Evolutionary conservation across 2,797 vertebrate genomes (phyloP).

Genomic region (Helarctos malayanus): DNA sequence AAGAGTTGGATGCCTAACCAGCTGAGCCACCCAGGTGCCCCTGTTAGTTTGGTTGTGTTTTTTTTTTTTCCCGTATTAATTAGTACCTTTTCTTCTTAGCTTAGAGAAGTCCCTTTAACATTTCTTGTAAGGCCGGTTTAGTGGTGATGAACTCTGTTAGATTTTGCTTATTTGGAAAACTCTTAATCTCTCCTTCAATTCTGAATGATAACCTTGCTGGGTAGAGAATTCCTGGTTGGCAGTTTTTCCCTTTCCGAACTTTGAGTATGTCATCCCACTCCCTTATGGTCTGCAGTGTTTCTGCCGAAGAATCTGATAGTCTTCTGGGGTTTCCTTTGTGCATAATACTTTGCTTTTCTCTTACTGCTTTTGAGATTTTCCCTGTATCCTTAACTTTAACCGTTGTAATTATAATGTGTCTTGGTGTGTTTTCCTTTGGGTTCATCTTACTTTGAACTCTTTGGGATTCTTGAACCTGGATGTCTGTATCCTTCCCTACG

Average conservation of each 20-base stretch:
- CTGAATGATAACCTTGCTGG: not conserved
- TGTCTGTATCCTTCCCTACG: not conserved
- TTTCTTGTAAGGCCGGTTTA: not conserved
- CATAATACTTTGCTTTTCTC: not conserved
- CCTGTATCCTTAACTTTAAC: not conserved
- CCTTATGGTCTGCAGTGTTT: not conserved
- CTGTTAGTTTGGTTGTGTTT: no score
- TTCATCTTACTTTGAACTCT: not conserved
- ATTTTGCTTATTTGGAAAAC: not conserved
- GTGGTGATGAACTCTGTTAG: not conserved
- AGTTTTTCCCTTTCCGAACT: not conserved
- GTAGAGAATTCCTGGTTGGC: not conserved
- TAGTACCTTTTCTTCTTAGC: not conserved
- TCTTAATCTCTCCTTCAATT: not conserved
- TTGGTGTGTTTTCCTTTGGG: not conserved
- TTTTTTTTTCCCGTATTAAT: not conserved
- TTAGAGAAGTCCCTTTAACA: not conserved
- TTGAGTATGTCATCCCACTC: not conserved
- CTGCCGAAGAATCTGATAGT: not conserved
- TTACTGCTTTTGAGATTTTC: not conserved
- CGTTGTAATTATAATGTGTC: not conserved
- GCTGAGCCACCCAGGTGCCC: no score
- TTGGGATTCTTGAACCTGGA: not conserved
- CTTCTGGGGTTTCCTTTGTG: not conserved
- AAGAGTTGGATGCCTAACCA: no score